Conservation (phyloP, 2,113 vertebrate genomes). For the Tretioscincus oriximinensis region DNA sequence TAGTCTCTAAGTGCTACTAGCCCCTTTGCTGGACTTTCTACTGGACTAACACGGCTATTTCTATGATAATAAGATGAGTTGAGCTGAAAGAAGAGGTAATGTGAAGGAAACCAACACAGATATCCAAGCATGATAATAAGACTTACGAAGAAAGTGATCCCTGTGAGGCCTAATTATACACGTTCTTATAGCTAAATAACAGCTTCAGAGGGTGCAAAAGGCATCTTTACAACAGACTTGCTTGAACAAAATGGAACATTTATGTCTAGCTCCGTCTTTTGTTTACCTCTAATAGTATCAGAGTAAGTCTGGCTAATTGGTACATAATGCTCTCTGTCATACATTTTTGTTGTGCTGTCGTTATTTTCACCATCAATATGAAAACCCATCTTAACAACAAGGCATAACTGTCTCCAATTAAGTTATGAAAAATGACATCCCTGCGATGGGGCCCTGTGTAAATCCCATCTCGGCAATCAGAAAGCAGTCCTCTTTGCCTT, state of each 20-base stretch:
- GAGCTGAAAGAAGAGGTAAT: background rate
- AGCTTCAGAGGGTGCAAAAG: conserved; percentile 33
- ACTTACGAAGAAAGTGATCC: conserved; percentile 37
- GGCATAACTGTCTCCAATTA: conserved; percentile 56
- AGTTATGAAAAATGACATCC: conserved; percentile 61
- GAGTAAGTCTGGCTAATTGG: conserved; percentile 47
- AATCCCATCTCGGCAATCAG: conserved; percentile 14
- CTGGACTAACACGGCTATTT: too few relatives aligned
- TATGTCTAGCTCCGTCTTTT: conserved; percentile 16
- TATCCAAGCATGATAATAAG: conserved; percentile 34
- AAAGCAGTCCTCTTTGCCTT: background rate
- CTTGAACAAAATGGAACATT: background rate
- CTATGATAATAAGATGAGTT: too few relatives aligned
- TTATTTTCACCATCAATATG: conserved; percentile 29
- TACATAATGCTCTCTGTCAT: conserved; percentile 45
- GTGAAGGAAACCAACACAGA: background rate
- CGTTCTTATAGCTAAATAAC: conserved; percentile 40
- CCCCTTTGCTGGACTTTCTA: too few relatives aligned
- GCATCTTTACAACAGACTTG: conserved; percentile 18
- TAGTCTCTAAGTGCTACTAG: too few relatives aligned
- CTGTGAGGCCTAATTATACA: conserved; percentile 53
- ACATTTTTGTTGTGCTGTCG: conserved; percentile 36
- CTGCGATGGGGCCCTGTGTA: background rate
- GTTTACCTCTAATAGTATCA: background rate
- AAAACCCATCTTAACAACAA: background rate